Percentiles rank a stretch among this genome's conserved stretches.
Conservation (phyloP, 2,797 vertebrate species). For the Erpetoichthys calabaricus region DNA sequence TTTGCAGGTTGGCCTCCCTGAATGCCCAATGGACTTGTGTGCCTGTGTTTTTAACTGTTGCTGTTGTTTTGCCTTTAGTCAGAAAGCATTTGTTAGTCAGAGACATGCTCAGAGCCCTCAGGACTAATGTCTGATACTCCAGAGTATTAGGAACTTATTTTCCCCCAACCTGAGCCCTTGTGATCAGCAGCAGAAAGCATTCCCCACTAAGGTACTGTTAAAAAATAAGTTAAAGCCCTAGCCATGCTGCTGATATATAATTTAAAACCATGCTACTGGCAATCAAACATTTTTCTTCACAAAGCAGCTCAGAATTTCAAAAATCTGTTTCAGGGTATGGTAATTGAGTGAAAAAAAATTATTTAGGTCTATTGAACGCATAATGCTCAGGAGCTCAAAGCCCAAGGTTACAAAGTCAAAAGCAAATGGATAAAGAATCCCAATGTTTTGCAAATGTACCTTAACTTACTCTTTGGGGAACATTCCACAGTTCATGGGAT, state of each 20-base stretch:
- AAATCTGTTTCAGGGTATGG: conserved; percentile 28
- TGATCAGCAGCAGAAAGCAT: too few species aligned
- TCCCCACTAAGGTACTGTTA: too few species aligned
- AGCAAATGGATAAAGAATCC: conserved; percentile 26
- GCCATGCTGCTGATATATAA: conserved; percentile 3
- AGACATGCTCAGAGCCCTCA: too few species aligned
- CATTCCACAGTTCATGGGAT: conserved; percentile 1
- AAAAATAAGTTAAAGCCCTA: too few species aligned
- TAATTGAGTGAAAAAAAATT: conserved; percentile 46
- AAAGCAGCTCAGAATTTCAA: conserved; percentile 9
- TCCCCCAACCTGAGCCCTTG: too few species aligned
- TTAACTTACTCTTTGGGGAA: background rate
- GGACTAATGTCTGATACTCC: too few species aligned
- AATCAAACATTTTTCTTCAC: conserved; percentile 3
- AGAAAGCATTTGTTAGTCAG: too few species aligned
- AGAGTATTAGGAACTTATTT: too few species aligned
- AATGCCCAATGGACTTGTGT: too few species aligned
- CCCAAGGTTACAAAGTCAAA: conserved; percentile 40
- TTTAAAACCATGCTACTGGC: conserved; percentile 4
- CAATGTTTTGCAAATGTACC: conserved; percentile 43
- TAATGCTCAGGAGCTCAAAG: conserved; percentile 17
- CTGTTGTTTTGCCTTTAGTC: too few species aligned
- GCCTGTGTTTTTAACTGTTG: too few species aligned
- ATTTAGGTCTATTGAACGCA: conserved; percentile 48
- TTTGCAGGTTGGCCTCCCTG: too few species aligned